Percentiles rank a stretch among this genome's conserved stretches.
Evolutionary conservation across 2,888 invertebrate species (phyloP).

Genomic region (Thysanoteuthis rhombus): DNA sequence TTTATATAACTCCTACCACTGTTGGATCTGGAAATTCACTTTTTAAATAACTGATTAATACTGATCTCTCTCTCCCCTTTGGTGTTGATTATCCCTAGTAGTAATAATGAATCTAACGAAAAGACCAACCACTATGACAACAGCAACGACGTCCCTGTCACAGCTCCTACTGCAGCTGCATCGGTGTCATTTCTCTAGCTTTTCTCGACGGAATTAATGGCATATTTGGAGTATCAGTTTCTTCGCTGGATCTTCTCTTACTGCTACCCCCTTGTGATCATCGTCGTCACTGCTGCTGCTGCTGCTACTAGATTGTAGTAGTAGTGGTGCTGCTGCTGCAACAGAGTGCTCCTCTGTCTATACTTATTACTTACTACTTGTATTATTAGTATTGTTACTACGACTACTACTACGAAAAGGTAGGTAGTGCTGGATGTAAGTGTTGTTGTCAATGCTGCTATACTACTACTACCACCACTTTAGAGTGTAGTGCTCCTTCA

Average conservation of each 20-base stretch:
- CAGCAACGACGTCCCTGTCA: not conserved
- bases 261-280: not conserved
- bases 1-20: not conserved
- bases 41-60: not conserved
- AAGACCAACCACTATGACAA: not conserved
- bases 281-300: not conserved
- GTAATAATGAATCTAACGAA: not conserved
- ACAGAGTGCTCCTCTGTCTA: not conserved
- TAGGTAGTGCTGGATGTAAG: not conserved
- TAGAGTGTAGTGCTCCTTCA: not conserved
- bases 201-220: not conserved
- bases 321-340: not conserved
- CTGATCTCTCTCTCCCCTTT: not conserved
- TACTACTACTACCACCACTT: constrained; percentile 1
- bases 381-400: not conserved
- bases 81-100: not conserved
- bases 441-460: not conserved
- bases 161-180: not conserved
- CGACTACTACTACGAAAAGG: not conserved
- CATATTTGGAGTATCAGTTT: not conserved
- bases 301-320: not conserved
- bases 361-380: not conserved
- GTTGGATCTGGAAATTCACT: not conserved
- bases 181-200: not conserved
- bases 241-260: not conserved